Conservation (phyloP, 2,113 vertebrate genomes). For the Castor canadensis region DNA sequence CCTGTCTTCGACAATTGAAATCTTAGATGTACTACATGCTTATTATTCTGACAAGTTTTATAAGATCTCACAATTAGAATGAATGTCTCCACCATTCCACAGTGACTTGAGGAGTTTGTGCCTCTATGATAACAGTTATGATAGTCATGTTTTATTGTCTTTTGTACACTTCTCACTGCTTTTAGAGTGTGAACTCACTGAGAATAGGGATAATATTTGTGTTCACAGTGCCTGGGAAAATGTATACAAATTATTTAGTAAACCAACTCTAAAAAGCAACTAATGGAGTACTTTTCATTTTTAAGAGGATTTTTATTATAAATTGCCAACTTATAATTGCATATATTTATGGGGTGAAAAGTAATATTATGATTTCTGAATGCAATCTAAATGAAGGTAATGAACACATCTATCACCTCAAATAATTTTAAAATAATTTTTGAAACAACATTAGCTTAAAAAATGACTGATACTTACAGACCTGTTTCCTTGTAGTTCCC, state of each 20-base stretch:
- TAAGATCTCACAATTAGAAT: slow-evolving; percentile 22
- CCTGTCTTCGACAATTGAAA: neutral
- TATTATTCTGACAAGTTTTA: neutral
- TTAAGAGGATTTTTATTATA: neutral
- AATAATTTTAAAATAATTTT: neutral
- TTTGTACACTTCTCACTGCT: neutral
- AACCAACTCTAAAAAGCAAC: neutral
- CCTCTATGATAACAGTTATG: neutral
- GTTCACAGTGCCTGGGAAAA: neutral
- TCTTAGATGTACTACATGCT: neutral
- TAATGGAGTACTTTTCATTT: neutral
- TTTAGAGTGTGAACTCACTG: neutral
- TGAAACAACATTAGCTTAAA: neutral
- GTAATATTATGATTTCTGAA: neutral
- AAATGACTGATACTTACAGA: neutral
- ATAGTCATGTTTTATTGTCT: neutral
- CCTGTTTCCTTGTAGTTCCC: neutral
- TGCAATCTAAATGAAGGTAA: neutral
- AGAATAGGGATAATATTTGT: neutral
- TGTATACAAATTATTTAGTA: neutral
- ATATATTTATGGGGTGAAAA: neutral
- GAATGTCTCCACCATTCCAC: neutral
- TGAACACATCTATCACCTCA: neutral
- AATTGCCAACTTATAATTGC: neutral
- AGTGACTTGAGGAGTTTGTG: neutral